phyloP scores from a whole-genome alignment of 2,797 vertebrate species.

The Chaetophractus vellerosus region DNA sequence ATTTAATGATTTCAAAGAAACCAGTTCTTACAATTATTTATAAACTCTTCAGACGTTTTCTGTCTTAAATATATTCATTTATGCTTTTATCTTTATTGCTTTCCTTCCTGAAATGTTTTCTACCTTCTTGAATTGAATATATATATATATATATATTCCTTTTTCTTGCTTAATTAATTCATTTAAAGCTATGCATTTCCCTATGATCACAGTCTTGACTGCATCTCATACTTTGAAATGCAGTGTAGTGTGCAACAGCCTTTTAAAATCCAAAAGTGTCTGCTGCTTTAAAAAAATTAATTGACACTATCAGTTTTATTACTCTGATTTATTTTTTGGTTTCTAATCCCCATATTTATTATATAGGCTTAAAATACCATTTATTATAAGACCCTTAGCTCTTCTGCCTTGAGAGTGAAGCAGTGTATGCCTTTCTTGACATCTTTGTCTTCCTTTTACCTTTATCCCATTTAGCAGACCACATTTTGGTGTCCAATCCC shows the following conservation, averaged over 20 bases:
- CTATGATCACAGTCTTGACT: constrained; percentile 4
- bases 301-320: not conserved
- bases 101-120: constrained; percentile 5
- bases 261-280: not conserved
- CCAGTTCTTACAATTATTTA: constrained; percentile 33
- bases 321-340: constrained; percentile 33
- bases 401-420: not conserved
- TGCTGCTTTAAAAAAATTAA: not conserved
- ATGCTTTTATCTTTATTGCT: not conserved
- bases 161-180: constrained; percentile 28
- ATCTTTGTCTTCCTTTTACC: not conserved
- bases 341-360: not conserved
- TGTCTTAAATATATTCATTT: not conserved
- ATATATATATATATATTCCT: not conserved
- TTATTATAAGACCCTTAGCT: not conserved
- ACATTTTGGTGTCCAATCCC: not conserved
- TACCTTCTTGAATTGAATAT: constrained; percentile 18
- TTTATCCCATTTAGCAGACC: not conserved
- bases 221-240: not conserved
- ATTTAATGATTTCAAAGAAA: constrained; percentile 39
- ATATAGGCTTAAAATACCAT: not conserved
- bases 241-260: not conserved
- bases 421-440: not conserved
- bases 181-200: constrained; percentile 52
- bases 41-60: not conserved